These are phyloP conservation scores for Drosophila recens DNA, from an alignment of 2,888 invertebrate genomes.

Conservation along the genomic window DNA sequence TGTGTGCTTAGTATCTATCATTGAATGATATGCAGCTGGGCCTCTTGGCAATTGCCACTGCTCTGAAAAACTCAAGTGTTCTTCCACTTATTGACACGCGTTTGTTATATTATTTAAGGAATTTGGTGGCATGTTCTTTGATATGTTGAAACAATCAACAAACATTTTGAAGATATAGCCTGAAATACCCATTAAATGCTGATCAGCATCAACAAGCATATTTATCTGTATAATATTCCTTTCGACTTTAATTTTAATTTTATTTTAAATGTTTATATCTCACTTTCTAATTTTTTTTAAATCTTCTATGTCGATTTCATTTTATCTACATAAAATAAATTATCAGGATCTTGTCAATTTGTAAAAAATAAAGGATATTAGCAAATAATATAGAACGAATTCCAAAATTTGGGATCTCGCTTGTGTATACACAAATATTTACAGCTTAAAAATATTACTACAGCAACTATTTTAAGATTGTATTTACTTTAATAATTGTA, in stretches of 20 bases:
- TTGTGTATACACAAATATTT: too few species aligned
- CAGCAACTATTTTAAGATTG: too few species aligned
- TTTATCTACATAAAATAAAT: too few species aligned
- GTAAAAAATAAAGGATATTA: neutral
- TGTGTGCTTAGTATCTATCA: conserved; percentile 26
- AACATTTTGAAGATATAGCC: neutral
- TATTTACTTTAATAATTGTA: neutral
- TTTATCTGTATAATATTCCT: neutral
- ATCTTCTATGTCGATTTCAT: too few species aligned
- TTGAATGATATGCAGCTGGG: conserved; percentile 60
- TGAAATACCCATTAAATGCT: neutral
- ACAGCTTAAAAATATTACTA: too few species aligned
- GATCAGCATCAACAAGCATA: neutral
- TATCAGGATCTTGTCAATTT: too few species aligned
- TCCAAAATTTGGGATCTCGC: neutral
- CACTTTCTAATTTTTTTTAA: too few species aligned
- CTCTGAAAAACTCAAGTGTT: conserved; percentile 1
- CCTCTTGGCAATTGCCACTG: conserved; percentile 31
- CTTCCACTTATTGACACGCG: conserved; percentile 8
- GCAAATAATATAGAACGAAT: neutral
- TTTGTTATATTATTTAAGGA: conserved; percentile 37
- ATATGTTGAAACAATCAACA: conserved; percentile 5
- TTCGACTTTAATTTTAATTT: too few species aligned
- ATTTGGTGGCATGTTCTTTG: conserved; percentile 24
- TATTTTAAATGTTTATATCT: too few species aligned